Evolutionary conservation across 2,113 vertebrate species (phyloP).

Genomic region (Gadus macrocephalus): DNA sequence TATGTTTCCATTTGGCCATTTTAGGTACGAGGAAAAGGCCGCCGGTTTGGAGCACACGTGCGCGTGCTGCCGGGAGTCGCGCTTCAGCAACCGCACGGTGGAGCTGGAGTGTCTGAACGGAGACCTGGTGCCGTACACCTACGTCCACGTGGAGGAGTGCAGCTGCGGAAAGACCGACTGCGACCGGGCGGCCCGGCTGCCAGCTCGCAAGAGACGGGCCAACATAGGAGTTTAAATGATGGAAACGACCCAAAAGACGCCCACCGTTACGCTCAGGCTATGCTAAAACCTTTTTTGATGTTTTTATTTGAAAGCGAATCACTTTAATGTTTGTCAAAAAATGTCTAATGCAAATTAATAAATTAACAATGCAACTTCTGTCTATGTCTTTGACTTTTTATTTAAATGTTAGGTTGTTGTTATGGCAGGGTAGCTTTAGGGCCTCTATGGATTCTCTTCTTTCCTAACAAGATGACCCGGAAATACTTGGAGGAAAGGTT

Average conservation of each 20-base stretch:
- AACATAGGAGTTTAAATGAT: no score
- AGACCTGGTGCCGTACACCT: conserved; percentile 50
- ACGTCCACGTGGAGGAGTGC: conserved; percentile 83
- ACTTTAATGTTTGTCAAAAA: not conserved
- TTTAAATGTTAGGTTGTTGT: no score
- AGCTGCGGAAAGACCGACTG: conserved; percentile 72
- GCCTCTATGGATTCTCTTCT: no score
- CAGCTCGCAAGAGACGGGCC: conserved; percentile 27
- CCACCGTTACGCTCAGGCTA: no score
- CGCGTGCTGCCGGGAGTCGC: conserved; percentile 81
- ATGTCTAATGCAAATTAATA: not conserved
- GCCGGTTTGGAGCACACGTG: conserved; percentile 76
- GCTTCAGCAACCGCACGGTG: conserved; percentile 55
- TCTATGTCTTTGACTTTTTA: no score
- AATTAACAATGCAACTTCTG: not conserved
- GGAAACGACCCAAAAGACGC: no score
- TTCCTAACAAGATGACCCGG: no score
- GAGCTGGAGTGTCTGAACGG: conserved; percentile 73
- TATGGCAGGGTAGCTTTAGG: no score
- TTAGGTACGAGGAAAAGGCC: conserved; percentile 77
- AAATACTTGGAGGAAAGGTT: no score
- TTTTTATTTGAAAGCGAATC: not conserved
- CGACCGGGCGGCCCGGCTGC: not conserved
- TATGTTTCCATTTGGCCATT: not conserved
- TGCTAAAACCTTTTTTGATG: no score